These are phyloP conservation scores for Rutpela maculata DNA, from an alignment of 2,888 invertebrate species.

Conservation along the genomic window DNA sequence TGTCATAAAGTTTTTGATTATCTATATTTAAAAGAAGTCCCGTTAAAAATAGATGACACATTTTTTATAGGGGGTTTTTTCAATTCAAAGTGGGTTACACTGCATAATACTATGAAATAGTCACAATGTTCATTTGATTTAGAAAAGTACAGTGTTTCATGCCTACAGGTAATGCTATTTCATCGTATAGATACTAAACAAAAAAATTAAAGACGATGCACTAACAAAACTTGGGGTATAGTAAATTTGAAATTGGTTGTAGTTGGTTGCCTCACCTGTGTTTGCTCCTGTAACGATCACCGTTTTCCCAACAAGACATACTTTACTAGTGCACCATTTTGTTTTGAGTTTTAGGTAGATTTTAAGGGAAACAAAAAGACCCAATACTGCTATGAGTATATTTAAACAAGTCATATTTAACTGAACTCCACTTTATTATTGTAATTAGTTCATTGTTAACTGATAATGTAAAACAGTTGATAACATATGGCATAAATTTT, in stretches of 20 bases:
- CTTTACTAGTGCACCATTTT: constrained; percentile 65
- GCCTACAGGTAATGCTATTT: no score
- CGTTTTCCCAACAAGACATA: constrained; percentile 68
- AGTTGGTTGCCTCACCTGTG: constrained; percentile 54
- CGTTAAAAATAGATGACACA: no score
- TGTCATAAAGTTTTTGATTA: no score
- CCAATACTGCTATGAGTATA: neutral
- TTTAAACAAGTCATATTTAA: neutral
- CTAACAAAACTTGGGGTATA: neutral
- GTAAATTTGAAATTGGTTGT: neutral
- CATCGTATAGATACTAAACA: no score
- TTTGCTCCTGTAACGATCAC: constrained; percentile 70
- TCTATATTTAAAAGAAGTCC: no score
- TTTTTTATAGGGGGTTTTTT: no score
- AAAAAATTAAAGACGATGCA: no score
- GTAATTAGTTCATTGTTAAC: neutral
- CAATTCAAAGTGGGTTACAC: no score
- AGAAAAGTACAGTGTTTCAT: no score
- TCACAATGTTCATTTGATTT: no score
- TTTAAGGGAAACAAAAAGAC: constrained; percentile 46
- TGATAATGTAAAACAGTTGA: neutral
- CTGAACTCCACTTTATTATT: neutral
- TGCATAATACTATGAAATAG: no score
- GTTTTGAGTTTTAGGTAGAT: constrained; percentile 53
- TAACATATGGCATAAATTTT: neutral